These are phyloP conservation scores for Threskiornis aethiopicus DNA, from an alignment of 2,797 vertebrate genomes.

Conservation along the genomic window DNA sequence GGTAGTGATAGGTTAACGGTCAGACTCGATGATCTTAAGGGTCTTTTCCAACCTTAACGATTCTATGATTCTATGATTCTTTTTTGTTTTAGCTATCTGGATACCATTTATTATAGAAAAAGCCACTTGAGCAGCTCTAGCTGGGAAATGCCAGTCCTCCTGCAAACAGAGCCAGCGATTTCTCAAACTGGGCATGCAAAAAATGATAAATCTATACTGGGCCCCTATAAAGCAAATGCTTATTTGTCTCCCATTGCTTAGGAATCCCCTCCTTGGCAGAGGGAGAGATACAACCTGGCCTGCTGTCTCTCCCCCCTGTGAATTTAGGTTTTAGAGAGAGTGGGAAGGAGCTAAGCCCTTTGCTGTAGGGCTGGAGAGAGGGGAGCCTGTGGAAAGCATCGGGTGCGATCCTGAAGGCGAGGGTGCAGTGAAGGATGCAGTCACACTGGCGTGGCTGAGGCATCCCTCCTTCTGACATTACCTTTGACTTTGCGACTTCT, in stretches of 20 bases:
- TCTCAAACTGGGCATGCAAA: neutral
- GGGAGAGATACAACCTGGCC: too few relatives aligned
- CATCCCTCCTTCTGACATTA: neutral
- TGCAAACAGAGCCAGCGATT: neutral
- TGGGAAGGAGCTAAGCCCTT: neutral
- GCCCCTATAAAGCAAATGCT: neutral
- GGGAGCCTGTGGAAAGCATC: neutral
- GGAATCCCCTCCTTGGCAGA: accelerated
- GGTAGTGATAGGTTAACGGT: too few relatives aligned
- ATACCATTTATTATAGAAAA: neutral
- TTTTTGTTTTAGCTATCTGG: neutral
- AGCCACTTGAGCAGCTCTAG: neutral
- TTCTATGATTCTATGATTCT: too few relatives aligned
- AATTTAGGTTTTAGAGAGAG: neutral
- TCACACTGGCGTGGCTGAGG: accelerated
- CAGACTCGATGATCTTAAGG: too few relatives aligned
- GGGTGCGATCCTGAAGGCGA: neutral
- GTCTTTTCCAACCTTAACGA: too few relatives aligned
- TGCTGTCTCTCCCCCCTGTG: neutral
- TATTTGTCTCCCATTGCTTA: neutral
- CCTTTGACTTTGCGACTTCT: neutral
- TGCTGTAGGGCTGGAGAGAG: neutral
- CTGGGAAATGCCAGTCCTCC: neutral
- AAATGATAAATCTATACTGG: neutral
- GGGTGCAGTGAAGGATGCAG: neutral